Conservation (phyloP, 2,797 vertebrate genomes). For the Mormyrus hasselquistii region DNA sequence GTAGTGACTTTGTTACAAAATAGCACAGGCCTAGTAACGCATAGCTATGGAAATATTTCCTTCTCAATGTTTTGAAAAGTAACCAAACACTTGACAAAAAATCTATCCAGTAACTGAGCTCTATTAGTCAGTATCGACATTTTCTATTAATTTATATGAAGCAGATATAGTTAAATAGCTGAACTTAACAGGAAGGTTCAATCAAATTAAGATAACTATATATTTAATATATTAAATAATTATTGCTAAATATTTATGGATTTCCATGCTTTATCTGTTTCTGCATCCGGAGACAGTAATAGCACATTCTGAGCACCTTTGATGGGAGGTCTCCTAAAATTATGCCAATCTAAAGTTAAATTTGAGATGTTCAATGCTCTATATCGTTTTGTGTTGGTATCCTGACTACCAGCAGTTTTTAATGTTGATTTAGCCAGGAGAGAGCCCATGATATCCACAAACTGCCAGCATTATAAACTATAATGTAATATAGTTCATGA, state of each 20-base stretch:
- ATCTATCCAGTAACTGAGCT: background rate
- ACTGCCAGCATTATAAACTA: background rate
- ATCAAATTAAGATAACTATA: background rate
- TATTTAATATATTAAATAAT: background rate
- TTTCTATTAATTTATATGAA: background rate
- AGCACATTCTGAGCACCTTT: background rate
- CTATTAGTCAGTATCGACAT: background rate
- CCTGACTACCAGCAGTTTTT: background rate
- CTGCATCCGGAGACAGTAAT: background rate
- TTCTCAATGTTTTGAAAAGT: background rate
- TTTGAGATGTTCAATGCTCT: background rate
- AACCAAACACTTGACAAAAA: background rate
- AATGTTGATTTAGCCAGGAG: background rate
- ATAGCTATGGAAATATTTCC: background rate
- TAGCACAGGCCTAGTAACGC: background rate
- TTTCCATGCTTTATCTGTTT: background rate
- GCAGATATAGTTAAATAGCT: background rate
- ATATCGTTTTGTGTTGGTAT: background rate
- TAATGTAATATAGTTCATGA: background rate
- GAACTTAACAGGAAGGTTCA: background rate
- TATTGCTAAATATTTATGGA: background rate
- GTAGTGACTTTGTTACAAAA: background rate
- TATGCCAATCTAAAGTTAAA: background rate
- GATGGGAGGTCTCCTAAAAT: background rate
- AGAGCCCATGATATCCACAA: background rate